phyloP scores from a whole-genome alignment of 2,113 vertebrate species.

The Syngnathus scovelli region DNA sequence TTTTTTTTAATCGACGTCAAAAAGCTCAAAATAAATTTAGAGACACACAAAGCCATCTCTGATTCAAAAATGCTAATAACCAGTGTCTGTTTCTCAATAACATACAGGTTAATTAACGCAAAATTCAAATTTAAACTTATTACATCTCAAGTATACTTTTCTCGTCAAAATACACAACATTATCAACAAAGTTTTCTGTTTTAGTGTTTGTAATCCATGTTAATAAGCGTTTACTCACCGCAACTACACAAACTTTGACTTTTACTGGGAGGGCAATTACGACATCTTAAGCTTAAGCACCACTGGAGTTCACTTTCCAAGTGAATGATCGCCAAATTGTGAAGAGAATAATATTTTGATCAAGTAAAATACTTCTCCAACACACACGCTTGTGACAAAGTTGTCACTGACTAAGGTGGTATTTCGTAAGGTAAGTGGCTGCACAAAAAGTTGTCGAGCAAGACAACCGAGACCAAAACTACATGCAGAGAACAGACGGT shows the following conservation, averaged over 20 bases:
- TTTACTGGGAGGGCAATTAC: background rate
- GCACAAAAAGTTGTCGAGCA: background rate
- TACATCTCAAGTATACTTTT: too few relatives aligned
- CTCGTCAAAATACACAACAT: background rate
- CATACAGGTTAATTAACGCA: too few relatives aligned
- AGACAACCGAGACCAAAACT: background rate
- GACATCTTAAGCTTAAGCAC: background rate
- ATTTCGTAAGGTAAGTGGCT: background rate
- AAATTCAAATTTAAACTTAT: too few relatives aligned
- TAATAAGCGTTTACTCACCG: background rate
- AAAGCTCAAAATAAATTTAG: too few relatives aligned
- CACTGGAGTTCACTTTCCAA: constrained; percentile 3
- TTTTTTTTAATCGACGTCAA: too few relatives aligned
- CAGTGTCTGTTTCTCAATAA: too few relatives aligned
- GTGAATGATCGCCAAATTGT: background rate
- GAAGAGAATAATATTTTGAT: background rate
- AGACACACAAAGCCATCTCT: too few relatives aligned
- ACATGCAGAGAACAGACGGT: constrained; percentile 5
- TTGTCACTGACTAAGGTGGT: background rate
- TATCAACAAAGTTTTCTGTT: background rate
- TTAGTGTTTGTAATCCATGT: too few relatives aligned
- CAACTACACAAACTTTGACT: background rate
- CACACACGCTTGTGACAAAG: background rate
- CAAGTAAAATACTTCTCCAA: background rate
- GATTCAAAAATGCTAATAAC: too few relatives aligned